phyloP scores from a whole-genome alignment of 2,113 vertebrate genomes.

The Megalops atlanticus region DNA sequence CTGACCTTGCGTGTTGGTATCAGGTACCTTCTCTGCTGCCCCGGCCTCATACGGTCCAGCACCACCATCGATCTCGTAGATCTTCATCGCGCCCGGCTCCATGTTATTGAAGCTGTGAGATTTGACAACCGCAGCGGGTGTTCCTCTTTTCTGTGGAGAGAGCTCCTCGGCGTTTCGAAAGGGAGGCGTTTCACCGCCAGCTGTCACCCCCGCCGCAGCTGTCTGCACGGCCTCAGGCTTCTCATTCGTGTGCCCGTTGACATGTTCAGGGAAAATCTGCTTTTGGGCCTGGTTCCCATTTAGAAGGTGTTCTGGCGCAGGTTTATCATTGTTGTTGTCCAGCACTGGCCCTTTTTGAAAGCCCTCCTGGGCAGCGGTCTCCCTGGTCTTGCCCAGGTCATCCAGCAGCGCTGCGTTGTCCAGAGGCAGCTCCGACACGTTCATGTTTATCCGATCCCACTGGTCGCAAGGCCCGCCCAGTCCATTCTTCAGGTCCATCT shows the following conservation, averaged over 20 bases:
- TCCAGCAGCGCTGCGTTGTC: slow-evolving; percentile 73
- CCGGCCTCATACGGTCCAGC: slow-evolving; percentile 68
- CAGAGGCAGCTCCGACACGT: slow-evolving; percentile 76
- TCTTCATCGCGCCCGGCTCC: slow-evolving; percentile 80
- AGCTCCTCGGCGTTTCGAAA: slow-evolving; percentile 92
- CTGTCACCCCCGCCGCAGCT: slow-evolving; percentile 63
- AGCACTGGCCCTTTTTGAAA: slow-evolving; percentile 57
- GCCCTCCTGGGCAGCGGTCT: slow-evolving; percentile 60
- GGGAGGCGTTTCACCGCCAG: slow-evolving; percentile 74
- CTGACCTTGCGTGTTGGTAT: slow-evolving; percentile 77
- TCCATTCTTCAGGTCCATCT: slow-evolving; percentile 70
- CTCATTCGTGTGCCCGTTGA: slow-evolving; percentile 71
- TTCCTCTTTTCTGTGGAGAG: slow-evolving; percentile 80
- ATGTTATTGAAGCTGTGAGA: slow-evolving; percentile 88
- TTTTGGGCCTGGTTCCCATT: slow-evolving; percentile 75
- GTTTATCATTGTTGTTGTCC: slow-evolving; percentile 68
- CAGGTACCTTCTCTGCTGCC: slow-evolving; percentile 46
- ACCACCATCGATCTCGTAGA: slow-evolving; percentile 78
- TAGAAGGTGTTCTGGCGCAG: slow-evolving; percentile 73
- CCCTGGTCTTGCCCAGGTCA: slow-evolving; percentile 61
- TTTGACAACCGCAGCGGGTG: slow-evolving; percentile 76
- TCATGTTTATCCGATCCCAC: slow-evolving; percentile 93
- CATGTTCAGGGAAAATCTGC: slow-evolving; percentile 59
- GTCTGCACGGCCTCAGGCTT: slow-evolving; percentile 46
- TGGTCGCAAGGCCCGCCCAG: slow-evolving; percentile 72